These are phyloP conservation scores for Heterochromis multidens DNA, from an alignment of 2,113 vertebrate species.

Conservation along the genomic window DNA sequence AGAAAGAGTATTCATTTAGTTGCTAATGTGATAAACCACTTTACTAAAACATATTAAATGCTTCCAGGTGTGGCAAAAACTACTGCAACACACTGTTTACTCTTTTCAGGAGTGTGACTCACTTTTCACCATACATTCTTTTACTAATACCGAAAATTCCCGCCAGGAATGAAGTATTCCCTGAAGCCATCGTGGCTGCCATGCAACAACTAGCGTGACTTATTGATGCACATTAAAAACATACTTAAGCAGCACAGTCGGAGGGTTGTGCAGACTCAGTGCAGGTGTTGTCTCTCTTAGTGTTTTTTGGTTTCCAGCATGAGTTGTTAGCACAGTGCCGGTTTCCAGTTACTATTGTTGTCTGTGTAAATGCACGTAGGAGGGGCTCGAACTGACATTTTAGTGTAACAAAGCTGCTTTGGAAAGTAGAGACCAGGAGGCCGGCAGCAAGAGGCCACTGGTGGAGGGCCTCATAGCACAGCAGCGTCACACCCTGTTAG, in stretches of 20 bases:
- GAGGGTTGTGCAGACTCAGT: neutral
- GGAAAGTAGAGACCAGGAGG: slow-evolving; percentile 31
- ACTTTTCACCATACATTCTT: neutral
- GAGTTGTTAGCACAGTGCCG: slow-evolving; percentile 6
- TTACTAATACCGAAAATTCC: neutral
- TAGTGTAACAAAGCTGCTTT: slow-evolving; percentile 61
- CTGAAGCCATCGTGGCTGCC: neutral
- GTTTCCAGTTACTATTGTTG: slow-evolving; percentile 65
- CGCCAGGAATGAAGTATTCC: neutral
- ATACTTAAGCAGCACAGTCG: neutral
- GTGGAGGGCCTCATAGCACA: slow-evolving; percentile 27
- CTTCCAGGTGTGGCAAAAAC: neutral
- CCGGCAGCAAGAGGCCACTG: slow-evolving; percentile 18
- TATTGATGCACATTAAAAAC: neutral
- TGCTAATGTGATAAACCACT: neutral
- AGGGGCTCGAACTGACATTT: slow-evolving; percentile 58
- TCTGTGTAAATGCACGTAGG: slow-evolving; percentile 56
- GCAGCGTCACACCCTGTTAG: slow-evolving; percentile 22
- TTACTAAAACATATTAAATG: neutral
- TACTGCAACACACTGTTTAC: neutral
- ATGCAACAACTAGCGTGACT: neutral
- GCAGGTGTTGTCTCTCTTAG: neutral
- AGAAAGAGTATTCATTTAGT: neutral
- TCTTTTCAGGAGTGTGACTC: neutral
- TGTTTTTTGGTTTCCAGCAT: neutral